Evolutionary conservation across 2,888 invertebrate genomes (phyloP).

Genomic region (Drosophila niveifrons): DNA sequence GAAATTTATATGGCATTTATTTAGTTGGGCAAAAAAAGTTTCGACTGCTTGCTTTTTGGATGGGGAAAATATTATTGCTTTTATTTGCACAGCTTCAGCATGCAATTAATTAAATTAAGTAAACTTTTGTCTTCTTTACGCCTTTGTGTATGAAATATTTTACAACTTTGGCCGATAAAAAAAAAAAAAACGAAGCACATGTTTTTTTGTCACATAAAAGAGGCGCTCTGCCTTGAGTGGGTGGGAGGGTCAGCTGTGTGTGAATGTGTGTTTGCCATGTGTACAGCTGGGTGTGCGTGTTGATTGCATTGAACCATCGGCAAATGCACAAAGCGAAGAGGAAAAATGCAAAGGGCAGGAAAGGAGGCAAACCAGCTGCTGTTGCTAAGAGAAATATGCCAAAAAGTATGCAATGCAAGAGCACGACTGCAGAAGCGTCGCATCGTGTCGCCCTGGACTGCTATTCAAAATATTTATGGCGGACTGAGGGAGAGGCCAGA

Average conservation of each 20-base stretch:
- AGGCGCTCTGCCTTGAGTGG: constrained; percentile 6
- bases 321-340: constrained; percentile 65
- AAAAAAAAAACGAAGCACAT: constrained; percentile 25
- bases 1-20: constrained; percentile 60
- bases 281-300: constrained; percentile 45
- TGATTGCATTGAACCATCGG: constrained; percentile 74
- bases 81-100: constrained; percentile 35
- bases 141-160: constrained; percentile 54
- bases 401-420: constrained; percentile 66
- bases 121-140: constrained; percentile 44
- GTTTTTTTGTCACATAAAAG: constrained; percentile 46
- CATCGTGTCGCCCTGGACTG: neutral
- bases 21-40: constrained; percentile 47
- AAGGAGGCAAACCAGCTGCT: constrained; percentile 18
- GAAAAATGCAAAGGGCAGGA: constrained; percentile 38
- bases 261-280: constrained; percentile 11
- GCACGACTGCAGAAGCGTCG: constrained; percentile 42
- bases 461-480: constrained; percentile 64
- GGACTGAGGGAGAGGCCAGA: neutral
- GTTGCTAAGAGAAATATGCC: constrained; percentile 51
- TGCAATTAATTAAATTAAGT: constrained; percentile 60
- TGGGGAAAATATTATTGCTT: constrained; percentile 14
- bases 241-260: neutral
- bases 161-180: constrained; percentile 19
- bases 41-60: neutral